These are phyloP conservation scores for Chloroclystis v-ata DNA, from an alignment of 2,888 invertebrate genomes.

Conservation along the genomic window DNA sequence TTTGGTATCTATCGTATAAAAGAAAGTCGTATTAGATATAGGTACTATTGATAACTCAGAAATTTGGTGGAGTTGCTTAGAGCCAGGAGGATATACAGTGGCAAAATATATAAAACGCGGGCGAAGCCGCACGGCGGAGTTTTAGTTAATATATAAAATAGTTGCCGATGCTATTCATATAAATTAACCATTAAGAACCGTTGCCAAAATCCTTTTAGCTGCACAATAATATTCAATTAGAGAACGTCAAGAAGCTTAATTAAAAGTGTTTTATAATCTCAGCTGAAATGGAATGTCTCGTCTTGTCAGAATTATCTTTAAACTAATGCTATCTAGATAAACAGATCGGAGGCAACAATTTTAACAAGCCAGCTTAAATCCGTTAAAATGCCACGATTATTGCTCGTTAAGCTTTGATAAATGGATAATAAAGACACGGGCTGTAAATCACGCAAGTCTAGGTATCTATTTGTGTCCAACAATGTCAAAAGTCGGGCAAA, in stretches of 20 bases:
- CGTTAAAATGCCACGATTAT: constrained; percentile 56
- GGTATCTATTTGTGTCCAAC: constrained; percentile 31
- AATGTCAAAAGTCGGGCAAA: constrained; percentile 20
- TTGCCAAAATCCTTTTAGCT: constrained; percentile 3
- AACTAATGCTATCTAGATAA: constrained; percentile 36
- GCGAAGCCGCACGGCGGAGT: too few species aligned
- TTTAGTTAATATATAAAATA: too few species aligned
- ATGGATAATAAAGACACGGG: constrained; percentile 57
- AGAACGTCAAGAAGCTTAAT: constrained; percentile 17
- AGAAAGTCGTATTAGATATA: too few species aligned
- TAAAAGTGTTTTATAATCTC: constrained; percentile 24
- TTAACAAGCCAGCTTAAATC: constrained; percentile 52
- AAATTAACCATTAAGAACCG: background rate
- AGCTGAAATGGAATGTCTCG: constrained; percentile 28
- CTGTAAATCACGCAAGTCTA: constrained; percentile 48
- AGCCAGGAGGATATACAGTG: too few species aligned
- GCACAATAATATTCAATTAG: constrained; percentile 17
- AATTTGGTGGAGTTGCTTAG: too few species aligned
- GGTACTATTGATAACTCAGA: too few species aligned
- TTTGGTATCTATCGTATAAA: too few species aligned
- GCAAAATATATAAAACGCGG: too few species aligned
- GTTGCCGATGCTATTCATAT: background rate
- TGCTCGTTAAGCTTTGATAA: constrained; percentile 65
- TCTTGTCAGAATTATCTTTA: constrained; percentile 32
- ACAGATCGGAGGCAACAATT: constrained; percentile 45